Evolutionary conservation across 2,888 invertebrate genomes (phyloP).

Genomic region (Chrysomela aeneicollis): DNA sequence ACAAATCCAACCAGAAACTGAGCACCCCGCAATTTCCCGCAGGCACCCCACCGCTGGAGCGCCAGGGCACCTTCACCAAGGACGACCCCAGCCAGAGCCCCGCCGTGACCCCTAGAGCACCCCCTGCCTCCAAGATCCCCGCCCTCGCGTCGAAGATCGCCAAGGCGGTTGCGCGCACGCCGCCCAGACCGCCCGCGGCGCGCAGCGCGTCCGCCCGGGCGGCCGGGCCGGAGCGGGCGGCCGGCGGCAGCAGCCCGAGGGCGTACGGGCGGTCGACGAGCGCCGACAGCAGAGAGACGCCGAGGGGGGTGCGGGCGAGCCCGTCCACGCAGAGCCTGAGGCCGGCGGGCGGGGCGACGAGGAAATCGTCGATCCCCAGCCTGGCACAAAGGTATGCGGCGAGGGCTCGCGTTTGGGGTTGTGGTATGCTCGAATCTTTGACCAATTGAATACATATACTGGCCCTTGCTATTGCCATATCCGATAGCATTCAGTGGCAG

Average conservation of each 20-base stretch:
- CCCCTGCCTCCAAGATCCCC: constrained; percentile 40
- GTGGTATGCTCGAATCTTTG: not conserved
- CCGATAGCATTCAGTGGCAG: too few species aligned
- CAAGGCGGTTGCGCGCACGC: constrained; percentile 50
- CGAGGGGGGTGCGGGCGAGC: constrained; percentile 61
- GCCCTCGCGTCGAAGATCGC: constrained; percentile 51
- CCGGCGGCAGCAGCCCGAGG: constrained; percentile 42
- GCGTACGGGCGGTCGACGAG: constrained; percentile 58
- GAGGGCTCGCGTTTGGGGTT: not conserved
- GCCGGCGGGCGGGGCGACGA: constrained; percentile 50
- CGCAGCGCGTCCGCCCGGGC: constrained; percentile 49
- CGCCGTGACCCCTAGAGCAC: constrained; percentile 52
- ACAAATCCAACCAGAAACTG: too few species aligned
- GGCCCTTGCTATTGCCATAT: too few species aligned
- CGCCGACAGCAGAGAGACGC: constrained; percentile 56
- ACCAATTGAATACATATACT: too few species aligned
- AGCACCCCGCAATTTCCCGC: too few species aligned
- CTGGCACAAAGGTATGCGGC: constrained; percentile 49
- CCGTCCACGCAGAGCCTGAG: constrained; percentile 66
- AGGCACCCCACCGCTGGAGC: constrained; percentile 67
- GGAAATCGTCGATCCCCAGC: constrained; percentile 48
- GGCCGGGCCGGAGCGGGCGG: constrained; percentile 53
- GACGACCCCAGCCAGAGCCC: constrained; percentile 66
- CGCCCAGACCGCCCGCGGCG: constrained; percentile 51
- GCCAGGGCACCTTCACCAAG: constrained; percentile 93